These are phyloP conservation scores for Coregonus suidteri DNA, from an alignment of 2,797 vertebrate species.

Conservation along the genomic window DNA sequence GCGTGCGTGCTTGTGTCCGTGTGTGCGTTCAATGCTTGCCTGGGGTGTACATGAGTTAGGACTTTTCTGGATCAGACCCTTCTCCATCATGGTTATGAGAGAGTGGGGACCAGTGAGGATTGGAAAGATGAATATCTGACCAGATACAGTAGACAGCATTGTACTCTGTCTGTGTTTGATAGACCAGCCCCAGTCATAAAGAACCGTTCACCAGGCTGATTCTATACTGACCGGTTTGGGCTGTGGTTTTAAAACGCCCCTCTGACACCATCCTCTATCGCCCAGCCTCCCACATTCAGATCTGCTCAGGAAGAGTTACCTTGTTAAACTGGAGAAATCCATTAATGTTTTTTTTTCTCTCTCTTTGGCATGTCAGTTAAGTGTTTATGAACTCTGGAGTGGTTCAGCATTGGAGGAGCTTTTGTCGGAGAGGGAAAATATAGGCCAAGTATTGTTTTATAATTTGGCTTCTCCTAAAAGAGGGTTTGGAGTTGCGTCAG, in stretches of 20 bases:
- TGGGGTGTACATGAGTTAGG: not conserved
- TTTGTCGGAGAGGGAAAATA: slow-evolving; percentile 17
- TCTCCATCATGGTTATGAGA: slow-evolving; percentile 10
- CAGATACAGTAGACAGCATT: not conserved
- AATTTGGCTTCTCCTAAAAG: slow-evolving; percentile 11
- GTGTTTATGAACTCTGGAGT: not conserved
- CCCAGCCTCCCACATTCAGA: not conserved
- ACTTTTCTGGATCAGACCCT: not conserved
- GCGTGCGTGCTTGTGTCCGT: not conserved
- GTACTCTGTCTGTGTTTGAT: slow-evolving; percentile 16
- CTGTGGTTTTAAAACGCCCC: not conserved
- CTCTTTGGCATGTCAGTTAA: not conserved
- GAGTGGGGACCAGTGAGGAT: not conserved
- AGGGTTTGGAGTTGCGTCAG: not conserved
- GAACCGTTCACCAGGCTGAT: not conserved
- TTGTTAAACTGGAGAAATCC: slow-evolving; percentile 1
- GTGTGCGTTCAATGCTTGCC: not conserved
- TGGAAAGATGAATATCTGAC: not conserved
- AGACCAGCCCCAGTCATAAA: not conserved
- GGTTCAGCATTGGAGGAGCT: slow-evolving; percentile 12
- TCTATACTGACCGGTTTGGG: not conserved
- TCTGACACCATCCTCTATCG: not conserved
- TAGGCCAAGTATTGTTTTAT: slow-evolving; percentile 12
- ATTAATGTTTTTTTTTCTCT: not conserved
- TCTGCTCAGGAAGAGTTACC: not conserved